A percentile compares a stretch with the other conserved stretches of the same genome.
Evolutionary conservation across 2,113 vertebrate genomes (phyloP).

Genomic region (Cheirogaleus medius): DNA sequence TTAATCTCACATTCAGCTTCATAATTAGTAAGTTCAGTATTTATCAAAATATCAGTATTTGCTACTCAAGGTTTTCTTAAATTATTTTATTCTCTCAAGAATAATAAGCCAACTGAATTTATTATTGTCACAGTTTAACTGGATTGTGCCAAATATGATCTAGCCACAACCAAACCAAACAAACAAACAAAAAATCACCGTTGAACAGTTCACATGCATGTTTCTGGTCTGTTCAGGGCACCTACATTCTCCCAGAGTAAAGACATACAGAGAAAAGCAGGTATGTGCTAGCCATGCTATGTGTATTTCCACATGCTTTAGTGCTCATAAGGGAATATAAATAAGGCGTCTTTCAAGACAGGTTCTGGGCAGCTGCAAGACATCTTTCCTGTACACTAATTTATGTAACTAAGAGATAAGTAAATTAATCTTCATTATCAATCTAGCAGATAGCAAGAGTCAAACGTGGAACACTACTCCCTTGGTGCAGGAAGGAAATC

Average conservation of each 20-base stretch:
- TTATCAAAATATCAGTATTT: not conserved
- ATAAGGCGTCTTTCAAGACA: not conserved
- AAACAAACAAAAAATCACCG: too few species aligned
- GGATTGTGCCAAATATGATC: not conserved
- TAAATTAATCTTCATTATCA: constrained; percentile 60
- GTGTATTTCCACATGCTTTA: not conserved
- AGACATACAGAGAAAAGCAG: too few species aligned
- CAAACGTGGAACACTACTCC: not conserved
- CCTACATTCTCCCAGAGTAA: not conserved
- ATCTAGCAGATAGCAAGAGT: not conserved
- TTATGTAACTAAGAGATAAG: constrained; percentile 9
- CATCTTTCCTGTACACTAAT: not conserved
- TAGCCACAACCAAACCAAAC: not conserved
- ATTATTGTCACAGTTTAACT: too few species aligned
- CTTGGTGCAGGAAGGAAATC: not conserved
- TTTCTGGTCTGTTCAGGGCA: too few species aligned
- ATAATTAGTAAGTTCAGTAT: not conserved
- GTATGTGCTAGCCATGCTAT: too few species aligned
- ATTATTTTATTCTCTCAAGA: not conserved
- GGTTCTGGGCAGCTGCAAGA: not conserved
- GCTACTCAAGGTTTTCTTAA: not conserved
- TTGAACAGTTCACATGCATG: accelerated
- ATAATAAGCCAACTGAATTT: not conserved
- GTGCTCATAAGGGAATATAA: not conserved
- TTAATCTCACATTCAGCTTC: not conserved